Percentiles rank a stretch among this genome's conserved stretches.
These are phyloP conservation scores for Catagonus wagneri DNA, from an alignment of 2,113 vertebrate genomes.

Conservation along the genomic window DNA sequence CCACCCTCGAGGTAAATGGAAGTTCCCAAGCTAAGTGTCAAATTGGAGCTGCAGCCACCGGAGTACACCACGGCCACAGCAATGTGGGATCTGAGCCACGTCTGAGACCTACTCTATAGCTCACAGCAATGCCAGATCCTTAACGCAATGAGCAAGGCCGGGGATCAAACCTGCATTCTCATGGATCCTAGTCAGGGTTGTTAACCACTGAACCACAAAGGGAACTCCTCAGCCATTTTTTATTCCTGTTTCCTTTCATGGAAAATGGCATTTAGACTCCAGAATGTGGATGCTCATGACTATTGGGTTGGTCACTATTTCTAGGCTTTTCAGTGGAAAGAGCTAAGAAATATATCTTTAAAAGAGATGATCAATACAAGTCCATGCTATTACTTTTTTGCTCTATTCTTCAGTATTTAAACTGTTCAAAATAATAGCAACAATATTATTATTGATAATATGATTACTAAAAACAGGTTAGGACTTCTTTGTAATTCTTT, in stretches of 20 bases:
- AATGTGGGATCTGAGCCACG: too few species aligned
- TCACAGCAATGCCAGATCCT: too few species aligned
- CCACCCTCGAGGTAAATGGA: too few species aligned
- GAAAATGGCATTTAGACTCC: not conserved
- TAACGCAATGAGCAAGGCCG: too few species aligned
- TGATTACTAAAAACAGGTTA: not conserved
- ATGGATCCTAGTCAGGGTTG: too few species aligned
- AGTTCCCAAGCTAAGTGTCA: too few species aligned
- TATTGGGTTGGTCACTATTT: not conserved
- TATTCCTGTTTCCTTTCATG: not conserved
- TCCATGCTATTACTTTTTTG: not conserved
- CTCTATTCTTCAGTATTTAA: not conserved
- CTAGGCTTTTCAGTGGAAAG: not conserved
- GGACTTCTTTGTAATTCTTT: not conserved
- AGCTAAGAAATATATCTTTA: not conserved
- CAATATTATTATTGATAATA: not conserved
- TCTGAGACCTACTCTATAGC: too few species aligned
- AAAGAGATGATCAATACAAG: not conserved
- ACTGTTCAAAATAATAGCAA: slow-evolving; percentile 11
- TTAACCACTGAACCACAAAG: too few species aligned
- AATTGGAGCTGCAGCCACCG: too few species aligned
- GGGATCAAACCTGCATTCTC: too few species aligned
- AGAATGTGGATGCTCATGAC: not conserved
- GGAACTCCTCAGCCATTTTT: too few species aligned
- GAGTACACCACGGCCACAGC: too few species aligned